A percentile compares a stretch with the other conserved stretches of the same genome.
Evolutionary conservation across 2,888 invertebrate species (phyloP).

Genomic region (Nomada hirtipes): DNA sequence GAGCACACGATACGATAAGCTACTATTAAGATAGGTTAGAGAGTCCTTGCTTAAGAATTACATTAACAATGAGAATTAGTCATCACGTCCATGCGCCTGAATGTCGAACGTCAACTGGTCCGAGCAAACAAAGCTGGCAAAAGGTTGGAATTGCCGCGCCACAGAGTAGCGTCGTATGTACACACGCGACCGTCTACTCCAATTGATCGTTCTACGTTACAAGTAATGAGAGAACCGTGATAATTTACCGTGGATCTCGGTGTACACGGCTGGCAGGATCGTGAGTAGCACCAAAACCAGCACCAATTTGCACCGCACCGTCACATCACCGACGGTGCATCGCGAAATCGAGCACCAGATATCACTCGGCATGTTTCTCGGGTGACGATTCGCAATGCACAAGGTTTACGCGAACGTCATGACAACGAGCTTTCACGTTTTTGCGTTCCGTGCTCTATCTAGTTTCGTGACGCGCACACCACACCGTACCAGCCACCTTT

Average conservation of each 20-base stretch:
- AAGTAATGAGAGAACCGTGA: background rate
- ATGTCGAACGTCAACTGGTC: background rate
- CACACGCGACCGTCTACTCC: background rate
- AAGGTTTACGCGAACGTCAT: conserved; percentile 73
- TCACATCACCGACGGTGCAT: conserved; percentile 61
- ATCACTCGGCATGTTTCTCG: conserved; percentile 78
- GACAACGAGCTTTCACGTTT: conserved; percentile 63
- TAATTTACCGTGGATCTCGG: conserved; percentile 78
- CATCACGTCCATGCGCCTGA: background rate
- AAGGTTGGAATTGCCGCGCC: background rate
- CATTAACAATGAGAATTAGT: conserved; percentile 1
- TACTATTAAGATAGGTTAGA: background rate
- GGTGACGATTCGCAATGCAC: conserved; percentile 42
- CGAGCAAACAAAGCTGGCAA: conserved; percentile 13
- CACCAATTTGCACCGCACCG: conserved; percentile 75
- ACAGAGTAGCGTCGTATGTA: background rate
- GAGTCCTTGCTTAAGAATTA: background rate
- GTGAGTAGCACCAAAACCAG: conserved; percentile 74
- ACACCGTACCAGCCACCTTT: conserved; percentile 70
- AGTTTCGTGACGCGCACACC: conserved; percentile 64
- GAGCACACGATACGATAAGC: background rate
- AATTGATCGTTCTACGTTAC: background rate
- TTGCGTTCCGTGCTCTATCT: conserved; percentile 56
- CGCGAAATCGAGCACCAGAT: conserved; percentile 68
- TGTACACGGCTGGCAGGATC: conserved; percentile 67